phyloP scores from a whole-genome alignment of 2,113 vertebrate genomes.

The Dendrocopos noguchii region DNA sequence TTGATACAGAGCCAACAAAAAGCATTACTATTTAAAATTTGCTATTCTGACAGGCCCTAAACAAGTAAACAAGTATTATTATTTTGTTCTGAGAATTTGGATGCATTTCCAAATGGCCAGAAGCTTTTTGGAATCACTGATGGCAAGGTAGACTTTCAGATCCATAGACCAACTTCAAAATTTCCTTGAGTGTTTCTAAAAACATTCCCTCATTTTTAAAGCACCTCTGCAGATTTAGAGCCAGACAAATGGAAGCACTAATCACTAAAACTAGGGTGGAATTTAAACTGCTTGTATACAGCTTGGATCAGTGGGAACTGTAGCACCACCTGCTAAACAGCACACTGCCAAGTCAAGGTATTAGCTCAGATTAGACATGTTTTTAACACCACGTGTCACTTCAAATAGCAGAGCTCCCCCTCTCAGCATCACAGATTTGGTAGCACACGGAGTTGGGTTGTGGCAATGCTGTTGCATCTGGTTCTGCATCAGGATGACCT shows the following conservation, averaged over 20 bases:
- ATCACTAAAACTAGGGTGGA: neutral
- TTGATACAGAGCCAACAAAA: neutral
- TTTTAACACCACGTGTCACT: neutral
- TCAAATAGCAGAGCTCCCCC: neutral
- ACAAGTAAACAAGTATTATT: neutral
- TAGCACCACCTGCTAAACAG: neutral
- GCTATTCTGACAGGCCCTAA: neutral
- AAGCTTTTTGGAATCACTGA: neutral
- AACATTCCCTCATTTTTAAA: neutral
- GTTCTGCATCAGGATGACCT: neutral
- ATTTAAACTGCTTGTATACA: neutral
- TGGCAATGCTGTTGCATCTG: neutral
- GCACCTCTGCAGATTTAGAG: neutral
- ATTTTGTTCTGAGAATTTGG: neutral
- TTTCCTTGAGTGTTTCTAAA: neutral
- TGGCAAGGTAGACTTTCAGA: neutral
- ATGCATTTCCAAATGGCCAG: neutral
- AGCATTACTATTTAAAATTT: neutral
- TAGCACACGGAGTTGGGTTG: neutral
- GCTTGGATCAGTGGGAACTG: neutral
- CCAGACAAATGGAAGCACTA: neutral
- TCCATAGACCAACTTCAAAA: neutral
- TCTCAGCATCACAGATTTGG: neutral
- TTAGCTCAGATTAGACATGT: neutral
- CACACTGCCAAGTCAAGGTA: neutral